Conservation (phyloP, 2,113 vertebrate species). For the Petaurus breviceps region DNA sequence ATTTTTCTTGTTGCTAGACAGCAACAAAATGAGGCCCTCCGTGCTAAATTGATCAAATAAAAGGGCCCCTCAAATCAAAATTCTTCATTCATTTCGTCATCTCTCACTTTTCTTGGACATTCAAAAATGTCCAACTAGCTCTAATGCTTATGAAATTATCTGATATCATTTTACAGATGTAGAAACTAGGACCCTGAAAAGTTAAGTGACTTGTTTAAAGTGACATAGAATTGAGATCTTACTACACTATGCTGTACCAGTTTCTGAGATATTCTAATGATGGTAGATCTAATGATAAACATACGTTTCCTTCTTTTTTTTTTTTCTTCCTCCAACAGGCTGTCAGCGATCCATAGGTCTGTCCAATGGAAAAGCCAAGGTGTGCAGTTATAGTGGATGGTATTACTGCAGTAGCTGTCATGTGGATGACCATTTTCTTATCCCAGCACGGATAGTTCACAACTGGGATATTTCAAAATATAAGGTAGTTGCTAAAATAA, state of each 20-base stretch:
- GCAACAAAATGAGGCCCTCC: no score
- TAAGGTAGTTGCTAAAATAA: conserved; percentile 87
- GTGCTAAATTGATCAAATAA: background rate
- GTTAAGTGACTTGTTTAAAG: background rate
- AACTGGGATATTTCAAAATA: conserved; percentile 98
- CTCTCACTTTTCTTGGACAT: background rate
- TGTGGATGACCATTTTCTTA: conserved; percentile 95
- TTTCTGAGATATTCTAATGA: background rate
- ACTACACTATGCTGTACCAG: background rate
- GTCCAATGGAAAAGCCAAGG: conserved; percentile 94
- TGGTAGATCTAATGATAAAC: background rate
- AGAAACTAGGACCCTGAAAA: background rate
- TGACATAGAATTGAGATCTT: background rate
- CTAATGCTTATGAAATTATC: background rate
- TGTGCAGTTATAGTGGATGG: conserved; percentile 98
- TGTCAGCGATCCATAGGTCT: conserved; percentile 94
- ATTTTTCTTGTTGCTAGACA: background rate
- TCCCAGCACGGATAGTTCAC: conserved; percentile 96
- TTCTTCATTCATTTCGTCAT: background rate
- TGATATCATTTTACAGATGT: background rate
- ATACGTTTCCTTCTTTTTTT: conserved; percentile 11
- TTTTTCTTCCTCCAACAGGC: conserved; percentile 82
- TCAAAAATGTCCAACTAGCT: conserved; percentile 20
- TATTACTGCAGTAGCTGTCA: conserved; percentile 97
- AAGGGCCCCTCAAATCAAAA: conserved; percentile 49